These are phyloP conservation scores for Brienomyrus brachyistius DNA, from an alignment of 2,113 vertebrate species.

Conservation along the genomic window DNA sequence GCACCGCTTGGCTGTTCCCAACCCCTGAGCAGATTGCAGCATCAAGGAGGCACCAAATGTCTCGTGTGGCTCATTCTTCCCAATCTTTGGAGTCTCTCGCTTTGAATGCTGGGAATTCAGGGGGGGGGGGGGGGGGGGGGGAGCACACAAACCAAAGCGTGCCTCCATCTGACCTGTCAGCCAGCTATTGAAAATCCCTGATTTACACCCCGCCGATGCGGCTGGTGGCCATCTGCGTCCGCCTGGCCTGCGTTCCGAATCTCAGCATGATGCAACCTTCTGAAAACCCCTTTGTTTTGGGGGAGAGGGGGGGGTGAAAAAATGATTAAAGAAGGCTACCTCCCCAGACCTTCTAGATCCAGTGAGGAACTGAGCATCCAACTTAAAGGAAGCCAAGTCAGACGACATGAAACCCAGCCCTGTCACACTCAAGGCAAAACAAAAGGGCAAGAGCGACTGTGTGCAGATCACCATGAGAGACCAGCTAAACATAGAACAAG, in stretches of 20 bases:
- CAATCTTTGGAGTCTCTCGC: not conserved
- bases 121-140: not conserved
- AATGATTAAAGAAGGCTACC: not conserved
- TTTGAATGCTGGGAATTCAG: not conserved
- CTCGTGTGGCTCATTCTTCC: not conserved
- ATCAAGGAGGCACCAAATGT: not conserved
- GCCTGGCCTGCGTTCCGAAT: not conserved
- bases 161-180: not conserved
- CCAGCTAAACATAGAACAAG: not conserved
- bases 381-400: not conserved
- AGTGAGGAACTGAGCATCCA: not conserved
- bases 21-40: not conserved
- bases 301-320: not conserved
- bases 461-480: not conserved
- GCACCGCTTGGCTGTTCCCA: not conserved
- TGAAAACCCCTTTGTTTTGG: constrained; percentile 3
- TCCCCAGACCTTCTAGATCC: not conserved
- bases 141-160: not conserved
- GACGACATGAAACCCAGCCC: not conserved
- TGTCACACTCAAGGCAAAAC: not conserved
- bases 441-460: not conserved
- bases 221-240: not conserved
- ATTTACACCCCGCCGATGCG: not conserved
- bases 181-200: not conserved
- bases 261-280: constrained; percentile 6